These are phyloP conservation scores for Rissa tridactyla DNA, from an alignment of 2,113 vertebrate species.

Conservation along the genomic window DNA sequence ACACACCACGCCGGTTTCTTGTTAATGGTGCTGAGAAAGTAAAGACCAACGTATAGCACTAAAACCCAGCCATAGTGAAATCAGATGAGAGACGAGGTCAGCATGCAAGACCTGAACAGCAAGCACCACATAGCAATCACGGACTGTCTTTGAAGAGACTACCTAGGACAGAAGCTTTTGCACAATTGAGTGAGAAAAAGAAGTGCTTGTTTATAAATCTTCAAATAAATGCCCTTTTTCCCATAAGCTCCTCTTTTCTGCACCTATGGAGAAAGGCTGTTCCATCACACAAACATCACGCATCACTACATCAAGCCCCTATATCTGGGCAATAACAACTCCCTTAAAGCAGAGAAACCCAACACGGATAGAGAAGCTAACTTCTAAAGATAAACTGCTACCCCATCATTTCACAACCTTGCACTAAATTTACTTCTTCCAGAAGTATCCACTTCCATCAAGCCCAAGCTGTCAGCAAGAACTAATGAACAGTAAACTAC, in stretches of 20 bases:
- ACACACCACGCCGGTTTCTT: not conserved
- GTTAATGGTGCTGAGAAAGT: not conserved
- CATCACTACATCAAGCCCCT: not conserved
- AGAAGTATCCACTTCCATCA: not conserved
- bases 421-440: not conserved
- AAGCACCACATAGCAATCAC: not conserved
- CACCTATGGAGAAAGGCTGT: not conserved
- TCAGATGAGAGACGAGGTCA: not conserved
- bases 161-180: not conserved
- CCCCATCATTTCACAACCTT: not conserved
- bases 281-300: accelerated
- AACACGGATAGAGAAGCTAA: not conserved
- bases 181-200: not conserved
- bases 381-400: not conserved
- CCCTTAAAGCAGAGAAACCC: not conserved
- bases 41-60: not conserved
- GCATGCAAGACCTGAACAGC: not conserved
- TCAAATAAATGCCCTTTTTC: not conserved
- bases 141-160: not conserved
- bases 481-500: not conserved
- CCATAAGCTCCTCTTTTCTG: not conserved
- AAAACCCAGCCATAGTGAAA: not conserved
- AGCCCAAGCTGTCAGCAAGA: not conserved
- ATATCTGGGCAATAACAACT: not conserved
- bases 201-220: not conserved